Conservation (phyloP, 2,888 invertebrate species). For the Glaucopsyche alexis region DNA sequence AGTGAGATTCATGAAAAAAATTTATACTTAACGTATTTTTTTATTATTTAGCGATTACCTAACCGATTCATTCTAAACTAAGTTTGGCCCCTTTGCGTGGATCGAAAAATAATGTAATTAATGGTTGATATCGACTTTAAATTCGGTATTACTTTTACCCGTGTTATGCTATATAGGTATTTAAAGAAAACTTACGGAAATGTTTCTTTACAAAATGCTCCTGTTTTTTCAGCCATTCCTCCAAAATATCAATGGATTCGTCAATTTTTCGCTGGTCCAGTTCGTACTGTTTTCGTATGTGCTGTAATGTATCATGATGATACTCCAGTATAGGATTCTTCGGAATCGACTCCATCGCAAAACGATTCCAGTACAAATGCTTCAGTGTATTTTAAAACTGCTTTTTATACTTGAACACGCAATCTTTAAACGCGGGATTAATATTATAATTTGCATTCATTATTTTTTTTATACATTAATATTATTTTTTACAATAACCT, state of each 20-base stretch:
- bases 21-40: too few relatives aligned
- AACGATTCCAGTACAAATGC: not conserved
- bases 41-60: too few relatives aligned
- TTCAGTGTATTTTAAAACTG: not conserved
- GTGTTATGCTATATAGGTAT: not conserved
- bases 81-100: too few relatives aligned
- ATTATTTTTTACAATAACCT: not conserved
- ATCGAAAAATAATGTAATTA: too few relatives aligned
- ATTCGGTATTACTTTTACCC: too few relatives aligned
- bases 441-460: conserved; percentile 3
- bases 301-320: conserved; percentile 39
- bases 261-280: conserved; percentile 44
- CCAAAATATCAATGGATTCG: conserved; percentile 45
- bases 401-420: conserved; percentile 21
- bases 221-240: conserved; percentile 48
- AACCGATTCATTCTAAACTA: too few relatives aligned
- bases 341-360: conserved; percentile 22
- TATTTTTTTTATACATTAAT: not conserved
- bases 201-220: conserved; percentile 45
- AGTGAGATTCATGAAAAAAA: too few relatives aligned
- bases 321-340: conserved; percentile 39
- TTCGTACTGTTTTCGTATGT: conserved; percentile 44
- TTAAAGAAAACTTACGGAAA: conserved; percentile 44
- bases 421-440: not conserved
- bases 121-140: too few relatives aligned